phyloP scores from a whole-genome alignment of 2,797 vertebrate genomes.

The Ambastaia sidthimunki region DNA sequence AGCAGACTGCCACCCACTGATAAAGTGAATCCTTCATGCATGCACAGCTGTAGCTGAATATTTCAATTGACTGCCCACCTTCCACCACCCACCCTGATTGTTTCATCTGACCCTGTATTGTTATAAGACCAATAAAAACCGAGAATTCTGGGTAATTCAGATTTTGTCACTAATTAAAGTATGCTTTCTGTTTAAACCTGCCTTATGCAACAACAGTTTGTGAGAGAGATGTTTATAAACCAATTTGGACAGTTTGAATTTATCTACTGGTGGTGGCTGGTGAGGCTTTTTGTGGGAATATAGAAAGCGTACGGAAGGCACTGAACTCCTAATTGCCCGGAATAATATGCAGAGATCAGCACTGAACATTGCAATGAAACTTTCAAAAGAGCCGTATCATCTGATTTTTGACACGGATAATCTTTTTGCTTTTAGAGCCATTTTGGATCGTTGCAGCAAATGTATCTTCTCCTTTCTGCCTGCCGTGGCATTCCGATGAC shows the following conservation, averaged over 20 bases:
- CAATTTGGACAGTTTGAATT: slow-evolving; percentile 39
- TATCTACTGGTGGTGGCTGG: no score
- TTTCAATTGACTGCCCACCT: slow-evolving; percentile 65
- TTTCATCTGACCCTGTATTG: slow-evolving; percentile 44
- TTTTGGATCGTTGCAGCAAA: slow-evolving; percentile 30
- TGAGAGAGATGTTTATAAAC: slow-evolving; percentile 1
- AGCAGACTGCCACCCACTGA: slow-evolving; percentile 62
- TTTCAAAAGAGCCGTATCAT: slow-evolving; percentile 36
- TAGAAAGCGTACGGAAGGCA: neutral
- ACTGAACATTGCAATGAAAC: slow-evolving; percentile 17
- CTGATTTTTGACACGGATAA: slow-evolving; percentile 47
- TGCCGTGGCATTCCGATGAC: slow-evolving; percentile 58
- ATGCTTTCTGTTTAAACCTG: slow-evolving; percentile 12
- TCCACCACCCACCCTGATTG: slow-evolving; percentile 55
- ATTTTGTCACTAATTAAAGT: slow-evolving; percentile 46
- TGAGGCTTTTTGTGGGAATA: slow-evolving; percentile 22
- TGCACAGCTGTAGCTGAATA: slow-evolving; percentile 55
- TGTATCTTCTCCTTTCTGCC: slow-evolving; percentile 32
- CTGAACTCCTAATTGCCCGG: neutral
- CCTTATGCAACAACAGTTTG: neutral
- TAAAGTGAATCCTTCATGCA: slow-evolving; percentile 65
- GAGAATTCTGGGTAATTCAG: slow-evolving; percentile 36
- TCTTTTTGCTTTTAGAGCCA: slow-evolving; percentile 15
- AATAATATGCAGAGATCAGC: slow-evolving; percentile 16
- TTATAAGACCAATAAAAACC: slow-evolving; percentile 44